Percentiles rank a stretch among this genome's conserved stretches.
Conservation (phyloP, 2,888 invertebrate genomes). For the Hypomecis atomaria region DNA sequence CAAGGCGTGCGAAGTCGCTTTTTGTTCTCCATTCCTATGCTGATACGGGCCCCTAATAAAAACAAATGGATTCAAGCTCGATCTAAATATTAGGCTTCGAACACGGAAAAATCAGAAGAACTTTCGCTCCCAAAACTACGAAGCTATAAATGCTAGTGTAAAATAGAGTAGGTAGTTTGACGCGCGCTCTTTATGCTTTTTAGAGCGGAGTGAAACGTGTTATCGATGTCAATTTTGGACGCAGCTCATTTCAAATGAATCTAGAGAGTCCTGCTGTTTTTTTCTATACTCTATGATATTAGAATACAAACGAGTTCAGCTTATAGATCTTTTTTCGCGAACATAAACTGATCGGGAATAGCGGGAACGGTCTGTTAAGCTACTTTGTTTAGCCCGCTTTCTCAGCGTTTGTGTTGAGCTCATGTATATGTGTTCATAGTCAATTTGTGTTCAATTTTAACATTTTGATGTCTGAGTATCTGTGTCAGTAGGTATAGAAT, state of each 20-base stretch:
- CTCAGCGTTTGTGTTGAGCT: constrained; percentile 22
- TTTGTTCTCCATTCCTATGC: constrained; percentile 71
- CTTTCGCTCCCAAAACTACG: too few species aligned
- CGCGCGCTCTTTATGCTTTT: too few species aligned
- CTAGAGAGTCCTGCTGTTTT: too few species aligned
- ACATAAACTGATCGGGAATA: constrained; percentile 38
- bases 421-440: neutral
- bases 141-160: too few species aligned
- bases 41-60: constrained; percentile 73
- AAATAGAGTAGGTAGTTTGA: too few species aligned
- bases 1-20: constrained; percentile 50
- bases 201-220: too few species aligned
- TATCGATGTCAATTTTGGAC: too few species aligned
- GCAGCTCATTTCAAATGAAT: too few species aligned
- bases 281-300: constrained; percentile 48
- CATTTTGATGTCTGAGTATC: too few species aligned
- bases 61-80: constrained; percentile 69
- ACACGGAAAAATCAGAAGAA: too few species aligned
- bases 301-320: constrained; percentile 59
- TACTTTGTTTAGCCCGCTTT: constrained; percentile 36
- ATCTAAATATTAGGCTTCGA: constrained; percentile 65
- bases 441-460: too few species aligned
- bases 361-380: constrained; percentile 34
- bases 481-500: too few species aligned
- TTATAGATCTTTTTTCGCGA: constrained; percentile 42